phyloP scores from a whole-genome alignment of 2,113 vertebrate species.

The Acinonyx jubatus region DNA sequence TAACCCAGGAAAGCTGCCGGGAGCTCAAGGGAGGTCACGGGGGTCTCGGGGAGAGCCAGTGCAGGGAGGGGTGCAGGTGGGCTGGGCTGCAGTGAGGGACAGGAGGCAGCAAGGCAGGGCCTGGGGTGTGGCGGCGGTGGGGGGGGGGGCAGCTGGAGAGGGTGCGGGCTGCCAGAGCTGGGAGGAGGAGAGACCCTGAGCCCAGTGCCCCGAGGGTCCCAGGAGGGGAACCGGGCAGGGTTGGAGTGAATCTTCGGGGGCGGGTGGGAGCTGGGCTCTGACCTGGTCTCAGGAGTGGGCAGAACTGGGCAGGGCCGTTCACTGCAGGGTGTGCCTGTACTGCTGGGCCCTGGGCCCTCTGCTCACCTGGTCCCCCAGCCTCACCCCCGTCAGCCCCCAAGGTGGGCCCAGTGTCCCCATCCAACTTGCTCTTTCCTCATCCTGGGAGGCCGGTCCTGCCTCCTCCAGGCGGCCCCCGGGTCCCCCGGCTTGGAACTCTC shows the following conservation, averaged over 20 bases:
- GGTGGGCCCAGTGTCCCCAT: rapidly evolving
- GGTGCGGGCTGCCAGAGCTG: no score
- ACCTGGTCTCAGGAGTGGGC: no score
- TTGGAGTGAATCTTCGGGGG: no score
- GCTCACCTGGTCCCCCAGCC: background rate
- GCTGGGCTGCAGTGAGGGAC: no score
- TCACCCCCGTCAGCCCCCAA: rapidly evolving
- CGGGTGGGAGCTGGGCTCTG: background rate
- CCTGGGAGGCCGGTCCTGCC: no score
- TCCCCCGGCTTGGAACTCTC: background rate
- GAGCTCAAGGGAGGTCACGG: no score
- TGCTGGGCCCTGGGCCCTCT: background rate
- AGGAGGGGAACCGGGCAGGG: rapidly evolving
- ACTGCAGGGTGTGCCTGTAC: rapidly evolving
- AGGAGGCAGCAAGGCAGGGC: no score
- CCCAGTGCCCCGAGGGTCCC: rapidly evolving
- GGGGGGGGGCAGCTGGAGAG: no score
- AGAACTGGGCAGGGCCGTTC: background rate
- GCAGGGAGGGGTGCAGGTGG: no score
- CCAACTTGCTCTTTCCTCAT: no score
- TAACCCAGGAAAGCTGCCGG: background rate
- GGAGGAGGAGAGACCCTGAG: background rate
- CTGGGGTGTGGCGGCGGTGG: rapidly evolving
- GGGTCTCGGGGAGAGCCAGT: background rate
- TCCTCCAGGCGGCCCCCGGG: background rate